Conservation (phyloP, 2,888 invertebrate species). For the Heliconius aoede region DNA sequence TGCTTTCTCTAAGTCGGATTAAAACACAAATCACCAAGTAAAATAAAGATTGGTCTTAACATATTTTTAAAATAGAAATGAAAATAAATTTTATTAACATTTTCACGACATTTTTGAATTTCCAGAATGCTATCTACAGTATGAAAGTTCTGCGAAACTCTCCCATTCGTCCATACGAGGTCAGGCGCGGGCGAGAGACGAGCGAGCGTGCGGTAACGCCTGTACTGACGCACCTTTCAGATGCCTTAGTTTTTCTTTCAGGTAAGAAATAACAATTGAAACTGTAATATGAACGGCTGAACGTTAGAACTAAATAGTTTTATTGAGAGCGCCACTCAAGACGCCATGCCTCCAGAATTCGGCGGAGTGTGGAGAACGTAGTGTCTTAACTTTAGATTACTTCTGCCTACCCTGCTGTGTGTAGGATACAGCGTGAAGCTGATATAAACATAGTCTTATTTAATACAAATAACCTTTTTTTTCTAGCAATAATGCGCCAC, state of each 20-base stretch:
- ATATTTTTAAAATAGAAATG: neutral
- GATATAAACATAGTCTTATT: too few relatives aligned
- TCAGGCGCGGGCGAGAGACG: conserved; percentile 85
- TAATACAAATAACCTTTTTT: neutral
- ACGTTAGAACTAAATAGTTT: too few relatives aligned
- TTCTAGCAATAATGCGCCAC: conserved; percentile 64
- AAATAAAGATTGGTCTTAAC: neutral
- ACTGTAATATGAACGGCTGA: too few relatives aligned
- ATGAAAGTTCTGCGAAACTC: conserved; percentile 89
- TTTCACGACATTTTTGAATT: conserved; percentile 2
- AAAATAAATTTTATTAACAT: neutral
- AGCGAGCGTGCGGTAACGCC: conserved; percentile 87
- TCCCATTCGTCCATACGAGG: conserved; percentile 86
- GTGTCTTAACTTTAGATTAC: too few relatives aligned
- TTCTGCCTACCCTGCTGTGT: too few relatives aligned
- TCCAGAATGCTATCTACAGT: conserved; percentile 90
- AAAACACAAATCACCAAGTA: neutral
- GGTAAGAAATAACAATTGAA: conserved; percentile 17
- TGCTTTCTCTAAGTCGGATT: neutral
- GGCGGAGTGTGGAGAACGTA: too few relatives aligned
- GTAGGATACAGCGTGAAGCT: too few relatives aligned
- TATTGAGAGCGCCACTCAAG: too few relatives aligned
- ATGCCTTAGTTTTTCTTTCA: conserved; percentile 89
- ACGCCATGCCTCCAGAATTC: too few relatives aligned
- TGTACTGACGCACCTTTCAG: conserved; percentile 86